Conservation (phyloP, 2,797 vertebrate genomes). For the Gambelia wislizenii region DNA sequence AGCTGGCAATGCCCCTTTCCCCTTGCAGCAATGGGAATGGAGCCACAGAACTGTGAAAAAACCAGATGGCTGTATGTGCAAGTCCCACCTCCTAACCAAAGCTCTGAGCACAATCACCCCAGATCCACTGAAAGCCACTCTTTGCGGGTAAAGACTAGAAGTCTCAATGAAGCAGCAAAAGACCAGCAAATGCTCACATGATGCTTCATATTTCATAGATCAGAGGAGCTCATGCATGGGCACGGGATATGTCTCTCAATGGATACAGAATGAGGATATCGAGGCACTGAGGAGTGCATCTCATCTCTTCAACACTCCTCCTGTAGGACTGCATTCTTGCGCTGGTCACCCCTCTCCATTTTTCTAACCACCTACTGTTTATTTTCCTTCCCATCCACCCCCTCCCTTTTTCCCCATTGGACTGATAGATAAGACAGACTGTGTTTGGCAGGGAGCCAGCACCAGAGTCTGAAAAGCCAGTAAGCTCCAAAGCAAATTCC, state of each 20-base stretch:
- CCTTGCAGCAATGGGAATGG: not conserved
- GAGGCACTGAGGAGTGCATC: not conserved
- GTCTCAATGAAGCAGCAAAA: not conserved
- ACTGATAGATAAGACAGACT: not conserved
- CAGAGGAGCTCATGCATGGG: not conserved
- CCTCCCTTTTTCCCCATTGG: not conserved
- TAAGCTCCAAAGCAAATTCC: not conserved
- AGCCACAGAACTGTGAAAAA: not conserved
- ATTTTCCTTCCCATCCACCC: not conserved
- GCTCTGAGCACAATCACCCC: not conserved
- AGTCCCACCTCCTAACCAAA: not conserved
- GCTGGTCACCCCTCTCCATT: accelerated
- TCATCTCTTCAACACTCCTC: not conserved
- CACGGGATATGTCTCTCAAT: not conserved
- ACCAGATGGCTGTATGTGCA: not conserved
- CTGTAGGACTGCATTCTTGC: too few species aligned
- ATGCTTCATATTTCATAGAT: not conserved
- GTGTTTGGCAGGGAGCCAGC: not conserved
- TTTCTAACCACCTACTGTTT: too few species aligned
- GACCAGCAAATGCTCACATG: too few species aligned
- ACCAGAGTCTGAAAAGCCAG: not conserved
- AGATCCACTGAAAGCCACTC: not conserved
- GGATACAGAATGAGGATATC: too few species aligned
- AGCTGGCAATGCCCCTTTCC: not conserved
- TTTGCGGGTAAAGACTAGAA: not conserved